phyloP scores from a whole-genome alignment of 2,888 invertebrate species.

The Drosophila flavopinicola region DNA sequence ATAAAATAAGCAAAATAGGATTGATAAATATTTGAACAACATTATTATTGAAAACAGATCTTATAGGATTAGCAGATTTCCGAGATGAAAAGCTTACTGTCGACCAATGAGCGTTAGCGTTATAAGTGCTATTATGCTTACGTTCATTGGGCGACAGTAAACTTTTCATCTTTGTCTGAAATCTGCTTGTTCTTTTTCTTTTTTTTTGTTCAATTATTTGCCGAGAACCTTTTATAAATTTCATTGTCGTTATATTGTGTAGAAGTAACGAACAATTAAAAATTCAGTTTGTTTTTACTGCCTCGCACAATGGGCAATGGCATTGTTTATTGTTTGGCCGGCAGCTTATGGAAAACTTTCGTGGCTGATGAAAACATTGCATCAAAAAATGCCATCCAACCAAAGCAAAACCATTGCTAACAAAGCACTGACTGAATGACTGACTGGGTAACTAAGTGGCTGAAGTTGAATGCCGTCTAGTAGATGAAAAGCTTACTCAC shows the following conservation, averaged over 20 bases:
- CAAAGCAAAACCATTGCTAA: slow-evolving; percentile 25
- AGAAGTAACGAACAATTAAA: slow-evolving; percentile 68
- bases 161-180: slow-evolving; percentile 10
- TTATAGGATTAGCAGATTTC: neutral
- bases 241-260: slow-evolving; percentile 43
- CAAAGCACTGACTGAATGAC: slow-evolving; percentile 35
- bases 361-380: slow-evolving; percentile 63
- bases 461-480: slow-evolving; percentile 19
- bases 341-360: slow-evolving; percentile 47
- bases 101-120: too few relatives aligned
- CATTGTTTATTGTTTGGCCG: slow-evolving; percentile 65
- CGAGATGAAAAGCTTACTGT: too few relatives aligned
- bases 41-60: neutral
- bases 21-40: neutral
- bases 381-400: slow-evolving; percentile 18
- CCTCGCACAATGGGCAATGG: slow-evolving; percentile 23
- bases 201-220: slow-evolving; percentile 14
- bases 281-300: slow-evolving; percentile 70
- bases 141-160: slow-evolving; percentile 12
- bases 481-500: slow-evolving; percentile 48
- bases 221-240: slow-evolving; percentile 25
- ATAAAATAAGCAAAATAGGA: neutral
- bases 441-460: slow-evolving; percentile 12
- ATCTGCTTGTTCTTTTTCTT: neutral
- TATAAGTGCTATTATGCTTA: slow-evolving; percentile 20